phyloP scores from a whole-genome alignment of 2,113 vertebrate species.

The Poeciliopsis prolifica region DNA sequence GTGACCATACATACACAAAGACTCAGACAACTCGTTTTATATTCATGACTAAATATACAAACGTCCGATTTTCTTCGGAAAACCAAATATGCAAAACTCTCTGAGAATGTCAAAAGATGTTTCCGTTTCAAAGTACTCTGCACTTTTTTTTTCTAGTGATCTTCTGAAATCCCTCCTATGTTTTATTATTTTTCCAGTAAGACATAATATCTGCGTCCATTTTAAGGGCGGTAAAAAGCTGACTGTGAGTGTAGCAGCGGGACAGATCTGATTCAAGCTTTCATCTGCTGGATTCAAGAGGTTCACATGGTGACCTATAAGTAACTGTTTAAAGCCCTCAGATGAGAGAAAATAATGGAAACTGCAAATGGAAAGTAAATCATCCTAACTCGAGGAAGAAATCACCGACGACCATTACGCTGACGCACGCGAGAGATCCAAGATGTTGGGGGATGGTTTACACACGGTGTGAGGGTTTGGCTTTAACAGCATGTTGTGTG shows the following conservation, averaged over 20 bases:
- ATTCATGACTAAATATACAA: too few relatives aligned
- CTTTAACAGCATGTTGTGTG: conserved; percentile 29
- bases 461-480: conserved; percentile 34
- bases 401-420: too few relatives aligned
- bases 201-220: conserved; percentile 22
- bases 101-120: too few relatives aligned
- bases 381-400: conserved; percentile 18
- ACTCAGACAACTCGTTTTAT: too few relatives aligned
- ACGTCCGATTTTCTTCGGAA: too few relatives aligned
- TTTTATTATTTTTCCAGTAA: conserved; percentile 17
- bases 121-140: not conserved
- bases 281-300: conserved; percentile 36
- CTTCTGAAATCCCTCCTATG: conserved; percentile 18
- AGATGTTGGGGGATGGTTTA: conserved; percentile 44
- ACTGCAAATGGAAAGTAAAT: conserved; percentile 49
- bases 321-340: conserved; percentile 51
- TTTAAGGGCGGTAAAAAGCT: conserved; percentile 35
- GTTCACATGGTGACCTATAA: conserved; percentile 48
- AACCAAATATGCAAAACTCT: too few relatives aligned
- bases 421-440: not conserved
- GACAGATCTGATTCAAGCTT: conserved; percentile 32
- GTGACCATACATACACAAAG: too few relatives aligned
- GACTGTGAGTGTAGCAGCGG: conserved; percentile 29
- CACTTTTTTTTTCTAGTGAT: conserved; percentile 22
- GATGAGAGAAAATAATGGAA: conserved; percentile 56